Evolutionary conservation across 2,888 invertebrate species (phyloP).

Genomic region (Drosophila robusta): DNA sequence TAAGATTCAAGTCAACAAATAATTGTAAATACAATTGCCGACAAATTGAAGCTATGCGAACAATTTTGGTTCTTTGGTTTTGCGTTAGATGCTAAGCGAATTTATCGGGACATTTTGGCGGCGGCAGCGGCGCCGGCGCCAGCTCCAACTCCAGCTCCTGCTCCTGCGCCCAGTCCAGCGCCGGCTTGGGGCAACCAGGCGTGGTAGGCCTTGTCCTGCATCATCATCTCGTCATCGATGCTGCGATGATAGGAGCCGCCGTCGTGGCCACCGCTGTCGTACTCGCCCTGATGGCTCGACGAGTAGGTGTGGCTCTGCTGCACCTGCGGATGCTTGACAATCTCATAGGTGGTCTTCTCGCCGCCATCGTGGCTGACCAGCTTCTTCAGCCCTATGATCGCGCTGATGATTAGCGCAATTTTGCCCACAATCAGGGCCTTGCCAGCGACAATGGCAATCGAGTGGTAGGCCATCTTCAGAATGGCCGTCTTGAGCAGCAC

Average conservation of each 20-base stretch:
- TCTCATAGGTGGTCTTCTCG: conserved; percentile 93
- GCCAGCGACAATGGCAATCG: conserved; percentile 91
- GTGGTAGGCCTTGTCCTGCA: conserved; percentile 88
- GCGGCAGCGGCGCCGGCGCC: conserved; percentile 14
- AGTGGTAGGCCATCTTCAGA: conserved; percentile 90
- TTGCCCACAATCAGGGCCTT: conserved; percentile 93
- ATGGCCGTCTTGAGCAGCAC: conserved; percentile 90
- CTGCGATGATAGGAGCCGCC: conserved; percentile 87
- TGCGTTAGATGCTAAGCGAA: conserved; percentile 9
- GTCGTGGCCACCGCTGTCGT: conserved; percentile 87
- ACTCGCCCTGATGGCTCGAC: conserved; percentile 88
- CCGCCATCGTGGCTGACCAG: conserved; percentile 89
- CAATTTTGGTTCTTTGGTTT: conserved; percentile 74
- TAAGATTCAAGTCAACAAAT: conserved; percentile 48
- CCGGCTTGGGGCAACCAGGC: conserved; percentile 85
- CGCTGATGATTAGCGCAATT: conserved; percentile 92
- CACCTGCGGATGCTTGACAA: conserved; percentile 94
- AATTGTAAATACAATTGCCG: conserved; percentile 69
- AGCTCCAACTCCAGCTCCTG: conserved; percentile 1
- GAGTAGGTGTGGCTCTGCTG: conserved; percentile 92
- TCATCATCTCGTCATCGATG: conserved; percentile 87
- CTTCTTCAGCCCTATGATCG: conserved; percentile 92
- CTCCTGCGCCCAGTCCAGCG: conserved; percentile 18
- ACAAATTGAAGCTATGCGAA: conserved; percentile 63
- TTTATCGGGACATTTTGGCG: conserved; percentile 60